phyloP scores from a whole-genome alignment of 2,113 vertebrate genomes.

The Nycticebus coucang region DNA sequence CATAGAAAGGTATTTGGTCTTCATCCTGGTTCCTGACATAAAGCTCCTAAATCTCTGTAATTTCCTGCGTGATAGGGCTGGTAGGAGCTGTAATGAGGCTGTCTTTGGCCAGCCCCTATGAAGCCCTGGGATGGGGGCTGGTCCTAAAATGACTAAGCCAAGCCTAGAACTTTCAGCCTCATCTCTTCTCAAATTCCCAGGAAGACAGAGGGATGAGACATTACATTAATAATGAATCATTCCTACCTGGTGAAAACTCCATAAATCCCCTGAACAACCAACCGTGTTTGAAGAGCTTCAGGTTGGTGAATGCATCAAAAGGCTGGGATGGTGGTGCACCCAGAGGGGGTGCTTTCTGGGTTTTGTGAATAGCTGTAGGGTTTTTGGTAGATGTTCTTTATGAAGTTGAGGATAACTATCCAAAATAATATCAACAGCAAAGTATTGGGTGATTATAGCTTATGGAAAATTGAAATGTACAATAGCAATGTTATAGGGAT shows the following conservation, averaged over 20 bases:
- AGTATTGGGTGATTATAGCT: background rate
- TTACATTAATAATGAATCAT: background rate
- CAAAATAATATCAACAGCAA: background rate
- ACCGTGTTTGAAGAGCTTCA: background rate
- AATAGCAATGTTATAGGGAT: background rate
- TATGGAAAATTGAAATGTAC: background rate
- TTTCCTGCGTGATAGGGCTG: background rate
- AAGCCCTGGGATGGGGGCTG: background rate
- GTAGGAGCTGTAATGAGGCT: background rate
- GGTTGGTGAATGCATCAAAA: background rate
- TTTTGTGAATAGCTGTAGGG: background rate
- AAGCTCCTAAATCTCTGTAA: background rate
- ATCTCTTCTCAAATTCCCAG: background rate
- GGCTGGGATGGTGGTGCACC: background rate
- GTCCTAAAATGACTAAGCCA: background rate
- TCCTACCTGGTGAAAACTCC: background rate
- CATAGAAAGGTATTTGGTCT: background rate
- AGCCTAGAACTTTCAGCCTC: background rate
- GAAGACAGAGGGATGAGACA: background rate
- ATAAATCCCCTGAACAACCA: background rate
- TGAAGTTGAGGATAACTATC: background rate
- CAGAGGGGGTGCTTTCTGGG: background rate
- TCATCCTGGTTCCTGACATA: background rate
- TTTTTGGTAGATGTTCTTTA: background rate
- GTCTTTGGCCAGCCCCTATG: background rate